A percentile compares a stretch with the other conserved stretches of the same genome.
Evolutionary conservation across 92 coral and sea anemone genomes (phyloP).

Genomic region (Epizoanthus scotinus): DNA sequence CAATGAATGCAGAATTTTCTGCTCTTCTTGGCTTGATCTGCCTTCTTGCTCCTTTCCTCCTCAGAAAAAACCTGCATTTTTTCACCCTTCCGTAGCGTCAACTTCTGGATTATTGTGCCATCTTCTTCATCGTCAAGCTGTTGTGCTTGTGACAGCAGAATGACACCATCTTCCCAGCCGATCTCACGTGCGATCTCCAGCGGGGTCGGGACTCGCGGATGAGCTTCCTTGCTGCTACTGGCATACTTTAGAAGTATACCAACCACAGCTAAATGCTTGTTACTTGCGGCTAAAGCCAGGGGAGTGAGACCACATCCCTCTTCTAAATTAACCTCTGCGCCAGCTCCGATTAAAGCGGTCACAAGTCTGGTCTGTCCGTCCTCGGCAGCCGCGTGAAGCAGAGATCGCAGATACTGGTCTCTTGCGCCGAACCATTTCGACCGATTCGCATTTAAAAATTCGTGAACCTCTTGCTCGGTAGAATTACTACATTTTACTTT

Average conservation of each 20-base stretch:
- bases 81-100: neutral
- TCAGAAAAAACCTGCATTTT: neutral
- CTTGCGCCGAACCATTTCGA: neutral
- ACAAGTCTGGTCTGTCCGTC: slow-evolving; percentile 10
- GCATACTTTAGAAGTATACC: neutral
- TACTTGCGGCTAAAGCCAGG: neutral
- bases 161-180: neutral
- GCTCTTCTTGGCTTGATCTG: neutral
- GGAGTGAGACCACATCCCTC: slow-evolving; percentile 8
- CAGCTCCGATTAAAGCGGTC: neutral
- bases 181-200: slow-evolving; percentile 6
- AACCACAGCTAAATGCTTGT: neutral
- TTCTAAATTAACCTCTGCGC: slow-evolving; percentile 1
- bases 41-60: neutral
- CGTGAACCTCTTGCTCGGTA: slow-evolving; percentile 1
- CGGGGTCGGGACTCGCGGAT: neutral
- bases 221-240: slow-evolving; percentile 15
- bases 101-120: neutral
- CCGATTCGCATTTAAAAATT: neutral
- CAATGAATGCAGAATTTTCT: neutral
- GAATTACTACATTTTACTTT: neutral
- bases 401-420: slow-evolving; percentile 7
- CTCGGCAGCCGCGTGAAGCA: slow-evolving; percentile 11
- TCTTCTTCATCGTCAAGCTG: slow-evolving; percentile 1
- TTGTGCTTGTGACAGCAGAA: neutral